Base-by-base conservation (phyloP, 1,140 invertebrate species). In the Lordiphosa mommai region DNA sequence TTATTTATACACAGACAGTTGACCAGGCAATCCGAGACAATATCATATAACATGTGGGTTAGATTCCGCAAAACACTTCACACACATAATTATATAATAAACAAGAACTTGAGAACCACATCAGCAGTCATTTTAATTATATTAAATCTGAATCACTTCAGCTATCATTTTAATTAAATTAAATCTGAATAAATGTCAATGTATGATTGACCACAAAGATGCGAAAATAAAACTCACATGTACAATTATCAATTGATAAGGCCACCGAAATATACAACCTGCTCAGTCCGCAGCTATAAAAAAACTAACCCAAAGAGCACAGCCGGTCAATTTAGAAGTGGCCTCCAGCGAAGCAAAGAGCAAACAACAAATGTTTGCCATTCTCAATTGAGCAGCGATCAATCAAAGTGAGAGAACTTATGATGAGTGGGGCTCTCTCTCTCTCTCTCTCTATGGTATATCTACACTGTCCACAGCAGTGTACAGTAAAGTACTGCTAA, bases 361-460 rank as follows among this genome's bases (percentile, higher is more conserved):
- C 33, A 63, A 20, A 7, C 20, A 63, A 30, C 29, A 41, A 23
- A 7, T 10, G 6, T 2, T 17, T 40, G 20, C 61, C 38, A 37
- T 48, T 44, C 43, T 12, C 51, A 12, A 52, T 64, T 52, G 58
- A 47, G 32, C 40, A 36, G 17, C n/a, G 36, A 50, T 63, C 29
- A 32, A 30, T 3, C 3, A 20, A 27, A 14, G 23, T 16, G 16
- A 9, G 13, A 66, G 47, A 30, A 2, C 4, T 1, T n/a, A n/a
- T n/a, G 14, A 4, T 32, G 29, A 20, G 23, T 41, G 2, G 3
- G 3, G 4, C 29, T 14, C 63, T 57, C 61, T 47, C 16, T 14
- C 6, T n/a, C 37, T 40, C 7, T 38, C 2, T 41, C 23, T 2
- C 0, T 1, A 10, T 2, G 38, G 36, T 27, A 20, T 1, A n/a